Evolutionary conservation across 2,113 vertebrate genomes (phyloP).

Genomic region (Gymnogyps californianus): DNA sequence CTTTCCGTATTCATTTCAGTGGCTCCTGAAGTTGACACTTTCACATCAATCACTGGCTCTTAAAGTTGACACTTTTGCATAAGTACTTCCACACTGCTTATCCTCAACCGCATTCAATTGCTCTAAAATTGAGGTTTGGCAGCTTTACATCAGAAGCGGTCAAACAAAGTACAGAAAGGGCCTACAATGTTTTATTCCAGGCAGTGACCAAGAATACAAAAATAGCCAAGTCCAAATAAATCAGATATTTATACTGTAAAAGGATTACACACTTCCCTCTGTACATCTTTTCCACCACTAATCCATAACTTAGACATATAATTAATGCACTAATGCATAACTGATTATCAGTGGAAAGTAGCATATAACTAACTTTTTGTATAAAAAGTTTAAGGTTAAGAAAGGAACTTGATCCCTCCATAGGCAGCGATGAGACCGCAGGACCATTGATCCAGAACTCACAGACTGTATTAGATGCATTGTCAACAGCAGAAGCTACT

Average conservation of each 20-base stretch:
- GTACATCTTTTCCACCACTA: background rate
- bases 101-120: background rate
- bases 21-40: background rate
- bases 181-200: background rate
- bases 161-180: background rate
- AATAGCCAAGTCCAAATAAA: background rate
- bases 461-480: background rate
- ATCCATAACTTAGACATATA: background rate
- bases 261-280: background rate
- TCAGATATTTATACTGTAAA: background rate
- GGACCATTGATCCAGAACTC: background rate
- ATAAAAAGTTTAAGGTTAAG: background rate
- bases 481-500: background rate
- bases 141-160: background rate
- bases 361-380: background rate
- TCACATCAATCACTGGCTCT: background rate
- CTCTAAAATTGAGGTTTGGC: background rate
- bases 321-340: background rate
- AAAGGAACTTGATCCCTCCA: background rate
- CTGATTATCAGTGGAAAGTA: background rate
- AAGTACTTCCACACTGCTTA: background rate
- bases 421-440: rapidly evolving
- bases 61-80: background rate
- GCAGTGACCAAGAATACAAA: background rate
- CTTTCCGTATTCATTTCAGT: background rate